A percentile compares a stretch with the other conserved stretches of the same genome.
Evolutionary conservation across 2,113 vertebrate genomes (phyloP).

Genomic region (Calonectris borealis): DNA sequence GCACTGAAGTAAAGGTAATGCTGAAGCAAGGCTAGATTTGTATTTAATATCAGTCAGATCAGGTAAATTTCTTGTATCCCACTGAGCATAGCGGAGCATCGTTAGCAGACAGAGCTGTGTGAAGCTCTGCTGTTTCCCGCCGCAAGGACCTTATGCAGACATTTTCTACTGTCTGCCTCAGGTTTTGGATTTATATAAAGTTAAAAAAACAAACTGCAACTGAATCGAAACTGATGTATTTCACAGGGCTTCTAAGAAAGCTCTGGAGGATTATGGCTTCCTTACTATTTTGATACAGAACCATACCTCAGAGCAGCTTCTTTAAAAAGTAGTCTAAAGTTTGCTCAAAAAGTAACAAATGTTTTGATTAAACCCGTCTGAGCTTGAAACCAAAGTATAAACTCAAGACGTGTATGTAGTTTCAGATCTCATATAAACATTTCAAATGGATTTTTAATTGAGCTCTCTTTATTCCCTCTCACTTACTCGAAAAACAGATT

Average conservation of each 20-base stretch:
- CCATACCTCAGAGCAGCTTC: background rate
- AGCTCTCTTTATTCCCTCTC: background rate
- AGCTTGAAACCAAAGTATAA: background rate
- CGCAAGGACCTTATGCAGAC: background rate
- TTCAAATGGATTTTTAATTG: conserved; percentile 2
- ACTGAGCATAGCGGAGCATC: accelerated
- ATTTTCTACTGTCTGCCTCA: background rate
- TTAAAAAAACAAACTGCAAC: background rate
- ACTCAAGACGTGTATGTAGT: background rate
- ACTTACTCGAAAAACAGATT: background rate
- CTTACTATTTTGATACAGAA: background rate
- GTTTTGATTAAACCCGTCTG: conserved; percentile 25
- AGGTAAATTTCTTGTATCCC: background rate
- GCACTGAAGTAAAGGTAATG: background rate
- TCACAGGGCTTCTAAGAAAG: background rate
- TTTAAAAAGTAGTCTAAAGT: background rate
- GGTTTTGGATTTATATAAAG: background rate
- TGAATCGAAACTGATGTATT: background rate
- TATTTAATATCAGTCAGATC: background rate
- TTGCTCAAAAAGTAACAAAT: conserved; percentile 12
- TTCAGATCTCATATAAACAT: background rate
- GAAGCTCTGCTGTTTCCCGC: background rate
- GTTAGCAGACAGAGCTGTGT: background rate
- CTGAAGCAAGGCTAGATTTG: background rate
- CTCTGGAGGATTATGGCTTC: background rate